These are phyloP conservation scores for Scarus forsteni DNA, from an alignment of 2,797 vertebrate genomes.

Conservation along the genomic window DNA sequence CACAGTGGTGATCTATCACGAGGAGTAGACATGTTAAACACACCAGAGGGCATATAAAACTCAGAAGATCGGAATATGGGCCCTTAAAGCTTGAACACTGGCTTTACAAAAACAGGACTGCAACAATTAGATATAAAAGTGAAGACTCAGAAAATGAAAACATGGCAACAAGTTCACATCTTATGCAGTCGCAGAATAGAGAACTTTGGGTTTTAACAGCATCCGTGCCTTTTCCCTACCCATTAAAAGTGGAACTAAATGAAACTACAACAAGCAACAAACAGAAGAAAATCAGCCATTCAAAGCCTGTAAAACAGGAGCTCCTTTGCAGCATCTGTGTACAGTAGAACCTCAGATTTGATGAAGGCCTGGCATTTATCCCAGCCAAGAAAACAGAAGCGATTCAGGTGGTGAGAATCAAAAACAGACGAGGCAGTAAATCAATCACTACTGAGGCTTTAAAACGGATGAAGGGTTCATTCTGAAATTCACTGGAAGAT, in stretches of 20 bases:
- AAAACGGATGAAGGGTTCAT: neutral
- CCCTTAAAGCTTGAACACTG: no score
- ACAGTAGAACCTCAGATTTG: neutral
- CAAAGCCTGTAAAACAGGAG: neutral
- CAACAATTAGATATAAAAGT: no score
- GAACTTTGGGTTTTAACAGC: no score
- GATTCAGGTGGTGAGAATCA: conserved; percentile 5
- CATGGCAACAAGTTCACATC: no score
- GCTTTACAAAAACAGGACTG: no score
- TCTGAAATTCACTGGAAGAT: conserved; percentile 4
- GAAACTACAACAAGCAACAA: conserved; percentile 3
- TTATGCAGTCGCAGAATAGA: no score
- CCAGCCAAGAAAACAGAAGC: conserved; percentile 7
- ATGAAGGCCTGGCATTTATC: conserved; percentile 6
- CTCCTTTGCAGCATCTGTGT: neutral
- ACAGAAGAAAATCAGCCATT: neutral
- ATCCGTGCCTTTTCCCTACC: neutral
- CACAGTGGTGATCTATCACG: no score
- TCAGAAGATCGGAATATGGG: no score
- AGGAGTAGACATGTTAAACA: no score
- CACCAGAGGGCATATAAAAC: no score
- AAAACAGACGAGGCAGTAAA: conserved; percentile 18
- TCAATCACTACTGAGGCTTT: neutral
- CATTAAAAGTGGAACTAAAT: neutral
- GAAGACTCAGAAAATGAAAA: no score